Evolutionary conservation across 2,113 vertebrate genomes (phyloP).

Genomic region (Aldabrachelys gigantea): DNA sequence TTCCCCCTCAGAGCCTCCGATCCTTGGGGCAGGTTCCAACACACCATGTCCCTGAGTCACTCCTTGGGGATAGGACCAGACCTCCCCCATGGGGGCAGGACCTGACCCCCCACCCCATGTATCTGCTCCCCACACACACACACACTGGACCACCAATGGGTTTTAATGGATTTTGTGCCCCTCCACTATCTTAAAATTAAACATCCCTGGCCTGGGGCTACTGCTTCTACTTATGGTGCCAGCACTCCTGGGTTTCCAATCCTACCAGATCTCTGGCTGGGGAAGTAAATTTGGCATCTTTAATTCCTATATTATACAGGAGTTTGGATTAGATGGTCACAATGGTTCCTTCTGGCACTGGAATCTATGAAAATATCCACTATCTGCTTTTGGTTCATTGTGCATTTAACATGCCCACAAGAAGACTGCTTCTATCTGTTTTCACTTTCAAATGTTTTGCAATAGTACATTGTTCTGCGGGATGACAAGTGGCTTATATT

Average conservation of each 20-base stretch:
- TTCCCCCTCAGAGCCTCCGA: not conserved
- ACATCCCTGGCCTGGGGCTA: not conserved
- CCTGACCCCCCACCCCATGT: not conserved
- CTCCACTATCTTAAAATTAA: not conserved
- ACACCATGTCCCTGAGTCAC: not conserved
- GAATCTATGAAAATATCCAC: not conserved
- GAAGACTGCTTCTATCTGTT: not conserved
- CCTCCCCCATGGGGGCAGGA: not conserved
- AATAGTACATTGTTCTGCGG: not conserved
- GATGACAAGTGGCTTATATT: constrained; percentile 1
- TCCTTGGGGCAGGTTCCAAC: not conserved
- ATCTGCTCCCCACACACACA: not conserved
- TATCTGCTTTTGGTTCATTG: not conserved
- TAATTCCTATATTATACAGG: not conserved
- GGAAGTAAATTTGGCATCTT: not conserved
- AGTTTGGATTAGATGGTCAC: not conserved
- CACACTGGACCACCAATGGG: not conserved
- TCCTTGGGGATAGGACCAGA: not conserved
- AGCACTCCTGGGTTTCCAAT: not conserved
- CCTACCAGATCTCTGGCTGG: not conserved
- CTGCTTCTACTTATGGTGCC: not conserved
- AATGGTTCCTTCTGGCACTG: not conserved
- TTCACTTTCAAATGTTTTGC: not conserved
- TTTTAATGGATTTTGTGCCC: not conserved
- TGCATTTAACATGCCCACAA: not conserved